These are phyloP conservation scores for Thereva unica DNA, from an alignment of 2,888 invertebrate species.

Conservation along the genomic window DNA sequence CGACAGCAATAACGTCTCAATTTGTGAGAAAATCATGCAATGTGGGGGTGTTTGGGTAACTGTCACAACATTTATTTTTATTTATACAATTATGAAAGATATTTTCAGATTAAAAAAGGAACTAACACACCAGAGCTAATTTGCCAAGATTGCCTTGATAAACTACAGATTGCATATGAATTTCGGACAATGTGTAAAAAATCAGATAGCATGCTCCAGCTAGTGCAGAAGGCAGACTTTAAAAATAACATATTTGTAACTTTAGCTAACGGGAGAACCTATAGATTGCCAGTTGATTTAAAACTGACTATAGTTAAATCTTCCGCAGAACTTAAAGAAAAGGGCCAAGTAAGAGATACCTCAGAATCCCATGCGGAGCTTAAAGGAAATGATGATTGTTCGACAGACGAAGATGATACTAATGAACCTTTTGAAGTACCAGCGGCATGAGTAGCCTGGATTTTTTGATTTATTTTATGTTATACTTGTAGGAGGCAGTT, in stretches of 20 bases:
- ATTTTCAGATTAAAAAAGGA: conserved; percentile 16
- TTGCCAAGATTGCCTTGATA: conserved; percentile 20
- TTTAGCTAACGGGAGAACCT: conserved; percentile 21
- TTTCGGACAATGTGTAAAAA: conserved; percentile 27
- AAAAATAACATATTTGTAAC: conserved; percentile 28
- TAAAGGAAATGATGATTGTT: conserved; percentile 1
- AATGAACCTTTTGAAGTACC: no score
- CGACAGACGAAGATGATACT: no score
- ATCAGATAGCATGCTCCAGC: conserved; percentile 26
- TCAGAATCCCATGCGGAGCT: neutral
- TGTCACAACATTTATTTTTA: neutral
- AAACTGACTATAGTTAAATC: conserved; percentile 28
- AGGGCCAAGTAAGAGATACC: neutral
- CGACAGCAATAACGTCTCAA: no score
- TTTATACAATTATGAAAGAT: neutral
- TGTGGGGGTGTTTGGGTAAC: no score
- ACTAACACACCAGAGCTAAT: conserved; percentile 21
- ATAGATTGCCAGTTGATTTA: conserved; percentile 24
- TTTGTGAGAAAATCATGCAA: no score
- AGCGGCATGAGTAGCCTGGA: no score
- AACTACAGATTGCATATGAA: conserved; percentile 26
- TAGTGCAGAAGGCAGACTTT: conserved; percentile 26
- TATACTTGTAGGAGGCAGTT: no score
- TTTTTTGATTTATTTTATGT: no score
- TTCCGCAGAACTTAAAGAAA: neutral